A percentile compares a stretch with the other conserved stretches of the same genome.
Conservation (phyloP, 2,113 vertebrate species). For the Lepus timidus region DNA sequence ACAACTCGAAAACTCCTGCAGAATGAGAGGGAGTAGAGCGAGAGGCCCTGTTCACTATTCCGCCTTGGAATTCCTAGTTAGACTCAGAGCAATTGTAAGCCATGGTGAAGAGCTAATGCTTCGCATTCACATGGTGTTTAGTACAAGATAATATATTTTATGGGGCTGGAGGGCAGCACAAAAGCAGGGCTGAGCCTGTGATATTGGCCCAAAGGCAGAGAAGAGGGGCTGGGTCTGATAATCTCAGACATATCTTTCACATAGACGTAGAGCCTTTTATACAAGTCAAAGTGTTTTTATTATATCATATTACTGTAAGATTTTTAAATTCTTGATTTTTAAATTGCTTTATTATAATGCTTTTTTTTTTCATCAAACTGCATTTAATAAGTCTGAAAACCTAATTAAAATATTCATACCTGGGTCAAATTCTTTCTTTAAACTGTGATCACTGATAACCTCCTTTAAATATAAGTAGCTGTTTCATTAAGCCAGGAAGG, state of each 20-base stretch:
- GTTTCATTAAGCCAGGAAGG: conserved; percentile 75
- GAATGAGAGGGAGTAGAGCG: not conserved
- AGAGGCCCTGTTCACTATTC: fast-evolving
- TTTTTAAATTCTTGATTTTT: conserved; percentile 50
- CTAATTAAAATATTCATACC: conserved; percentile 74
- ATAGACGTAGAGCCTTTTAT: not conserved
- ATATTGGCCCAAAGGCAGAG: too few species aligned
- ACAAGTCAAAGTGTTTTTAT: conserved; percentile 38
- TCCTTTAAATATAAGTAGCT: conserved; percentile 73
- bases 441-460: conserved; percentile 71
- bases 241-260: not conserved
- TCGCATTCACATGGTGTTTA: conserved; percentile 15
- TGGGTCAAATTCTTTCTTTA: conserved; percentile 70
- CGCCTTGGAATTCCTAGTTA: not conserved
- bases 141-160: not conserved
- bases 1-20: not conserved
- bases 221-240: too few species aligned
- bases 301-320: conserved; percentile 29
- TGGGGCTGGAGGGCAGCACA: not conserved
- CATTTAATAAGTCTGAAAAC: conserved; percentile 64
- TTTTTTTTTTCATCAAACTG: conserved; percentile 66
- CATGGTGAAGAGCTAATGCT: conserved; percentile 21
- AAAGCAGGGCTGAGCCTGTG: not conserved
- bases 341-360: conserved; percentile 38
- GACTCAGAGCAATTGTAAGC: not conserved